phyloP scores from a whole-genome alignment of 2,113 vertebrate species.

The Lophius piscatorius region DNA sequence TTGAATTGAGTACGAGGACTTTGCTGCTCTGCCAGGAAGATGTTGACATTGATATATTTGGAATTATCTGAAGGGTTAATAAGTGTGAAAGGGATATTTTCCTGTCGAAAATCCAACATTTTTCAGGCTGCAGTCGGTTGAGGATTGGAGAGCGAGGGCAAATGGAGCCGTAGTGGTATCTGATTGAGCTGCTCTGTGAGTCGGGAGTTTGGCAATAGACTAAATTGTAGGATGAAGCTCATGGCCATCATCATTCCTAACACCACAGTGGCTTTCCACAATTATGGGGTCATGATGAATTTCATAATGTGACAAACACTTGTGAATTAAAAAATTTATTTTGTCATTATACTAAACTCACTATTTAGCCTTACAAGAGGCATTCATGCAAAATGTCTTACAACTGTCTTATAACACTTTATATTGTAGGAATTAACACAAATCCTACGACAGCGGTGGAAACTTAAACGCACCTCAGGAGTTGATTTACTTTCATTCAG shows the following conservation, averaged over 20 bases:
- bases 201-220: constrained; percentile 36
- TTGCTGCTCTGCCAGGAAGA: constrained; percentile 6
- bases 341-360: constrained; percentile 21
- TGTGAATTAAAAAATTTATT: constrained; percentile 52
- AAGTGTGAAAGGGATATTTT: constrained; percentile 18
- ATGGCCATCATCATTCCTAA: constrained; percentile 27
- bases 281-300: constrained; percentile 54
- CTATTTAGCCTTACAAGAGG: too few relatives aligned
- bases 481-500: too few relatives aligned
- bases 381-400: too few relatives aligned
- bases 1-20: constrained; percentile 13
- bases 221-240: constrained; percentile 47
- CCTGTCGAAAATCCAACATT: constrained; percentile 26
- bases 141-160: constrained; percentile 21
- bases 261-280: constrained; percentile 7
- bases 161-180: constrained; percentile 28
- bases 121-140: constrained; percentile 9
- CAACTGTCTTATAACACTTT: too few relatives aligned
- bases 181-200: constrained; percentile 43
- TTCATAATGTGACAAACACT: constrained; percentile 56
- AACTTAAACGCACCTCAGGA: too few relatives aligned
- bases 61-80: constrained; percentile 28
- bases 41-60: constrained; percentile 13
- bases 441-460: too few relatives aligned
- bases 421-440: too few relatives aligned